A percentile compares a stretch with the other conserved stretches of the same genome.
Conservation (phyloP, 2,888 invertebrate genomes). For the Theodoxus fluviatilis region DNA sequence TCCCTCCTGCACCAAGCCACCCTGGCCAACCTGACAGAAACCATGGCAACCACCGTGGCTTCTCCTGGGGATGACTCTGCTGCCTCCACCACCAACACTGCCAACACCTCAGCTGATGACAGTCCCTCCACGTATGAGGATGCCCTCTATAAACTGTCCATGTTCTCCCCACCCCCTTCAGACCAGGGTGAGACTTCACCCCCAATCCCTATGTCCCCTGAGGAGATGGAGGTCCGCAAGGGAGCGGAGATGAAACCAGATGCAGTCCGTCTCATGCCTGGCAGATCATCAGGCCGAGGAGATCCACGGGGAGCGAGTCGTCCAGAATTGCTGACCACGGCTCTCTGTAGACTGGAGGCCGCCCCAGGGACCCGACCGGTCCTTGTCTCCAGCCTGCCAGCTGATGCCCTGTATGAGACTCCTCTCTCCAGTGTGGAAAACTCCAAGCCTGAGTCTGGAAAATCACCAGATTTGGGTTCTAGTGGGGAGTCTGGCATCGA, state of each 20-base stretch:
- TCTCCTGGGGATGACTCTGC: conserved; percentile 35
- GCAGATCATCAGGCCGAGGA: too few species aligned
- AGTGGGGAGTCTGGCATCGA: too few species aligned
- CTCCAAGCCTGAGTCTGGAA: too few species aligned
- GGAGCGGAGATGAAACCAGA: not conserved
- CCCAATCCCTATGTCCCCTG: conserved; percentile 53
- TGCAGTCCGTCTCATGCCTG: too few species aligned
- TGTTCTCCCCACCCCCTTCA: conserved; percentile 51
- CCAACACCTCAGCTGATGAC: not conserved
- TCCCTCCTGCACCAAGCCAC: conserved; percentile 58
- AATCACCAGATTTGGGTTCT: too few species aligned
- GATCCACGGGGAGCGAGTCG: too few species aligned
- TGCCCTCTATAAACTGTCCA: conserved; percentile 52
- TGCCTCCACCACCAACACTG: conserved; percentile 33
- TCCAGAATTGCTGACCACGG: not conserved
- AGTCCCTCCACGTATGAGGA: conserved; percentile 39
- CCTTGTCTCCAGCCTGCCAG: too few species aligned
- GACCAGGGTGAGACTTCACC: conserved; percentile 48
- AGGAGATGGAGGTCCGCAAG: conserved; percentile 35
- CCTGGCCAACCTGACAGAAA: conserved; percentile 48
- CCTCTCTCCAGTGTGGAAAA: too few species aligned
- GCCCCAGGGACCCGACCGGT: conserved; percentile 27
- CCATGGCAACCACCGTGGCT: conserved; percentile 38
- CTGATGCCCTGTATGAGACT: too few species aligned
- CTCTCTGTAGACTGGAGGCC: conserved; percentile 44